Percentiles rank a stretch among this genome's conserved stretches.
These are phyloP conservation scores for Charaxes varanes DNA, from an alignment of 1,140 invertebrate species.

Conservation along the genomic window DNA sequence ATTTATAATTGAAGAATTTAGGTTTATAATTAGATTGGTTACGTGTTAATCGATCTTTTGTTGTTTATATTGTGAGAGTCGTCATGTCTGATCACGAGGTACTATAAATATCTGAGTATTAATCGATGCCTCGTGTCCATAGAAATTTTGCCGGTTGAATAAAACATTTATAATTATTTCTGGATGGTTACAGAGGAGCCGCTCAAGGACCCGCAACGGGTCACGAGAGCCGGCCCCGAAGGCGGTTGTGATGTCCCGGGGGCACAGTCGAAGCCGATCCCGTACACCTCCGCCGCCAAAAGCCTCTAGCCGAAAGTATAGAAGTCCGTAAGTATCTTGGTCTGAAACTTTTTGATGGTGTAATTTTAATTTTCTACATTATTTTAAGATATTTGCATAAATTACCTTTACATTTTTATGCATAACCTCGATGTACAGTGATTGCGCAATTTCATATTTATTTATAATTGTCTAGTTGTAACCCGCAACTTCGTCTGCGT, in stretches of 20 bases:
- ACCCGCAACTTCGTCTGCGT: too few relatives aligned
- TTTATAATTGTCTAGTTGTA: too few relatives aligned
- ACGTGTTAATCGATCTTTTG: slow-evolving; percentile 37
- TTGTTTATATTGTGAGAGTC: slow-evolving; percentile 34
- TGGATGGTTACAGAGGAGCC: slow-evolving; percentile 62
- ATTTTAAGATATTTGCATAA: not conserved
- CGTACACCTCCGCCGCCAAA: slow-evolving; percentile 67
- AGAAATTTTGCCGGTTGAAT: slow-evolving; percentile 31
- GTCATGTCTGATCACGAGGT: slow-evolving; percentile 72
- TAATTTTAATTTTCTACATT: too few relatives aligned
- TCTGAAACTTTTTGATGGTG: too few relatives aligned
- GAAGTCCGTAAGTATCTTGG: slow-evolving; percentile 54
- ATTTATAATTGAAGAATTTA: slow-evolving; percentile 39
- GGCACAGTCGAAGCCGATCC: slow-evolving; percentile 65
- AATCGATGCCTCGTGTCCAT: slow-evolving; percentile 32
- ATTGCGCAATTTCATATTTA: slow-evolving; percentile 42
- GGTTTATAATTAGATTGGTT: slow-evolving; percentile 52
- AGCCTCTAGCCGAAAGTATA: slow-evolving; percentile 57
- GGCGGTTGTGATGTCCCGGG: slow-evolving; percentile 58
- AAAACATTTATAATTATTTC: slow-evolving; percentile 32
- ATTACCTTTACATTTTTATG: slow-evolving; percentile 11
- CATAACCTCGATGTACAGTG: slow-evolving; percentile 56
- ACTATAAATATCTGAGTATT: slow-evolving; percentile 48
- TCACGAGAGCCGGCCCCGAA: slow-evolving; percentile 61
- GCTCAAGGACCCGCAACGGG: slow-evolving; percentile 66